Evolutionary conservation across 2,797 vertebrate species (phyloP).

Genomic region (Parauchenoglanis punctatus): DNA sequence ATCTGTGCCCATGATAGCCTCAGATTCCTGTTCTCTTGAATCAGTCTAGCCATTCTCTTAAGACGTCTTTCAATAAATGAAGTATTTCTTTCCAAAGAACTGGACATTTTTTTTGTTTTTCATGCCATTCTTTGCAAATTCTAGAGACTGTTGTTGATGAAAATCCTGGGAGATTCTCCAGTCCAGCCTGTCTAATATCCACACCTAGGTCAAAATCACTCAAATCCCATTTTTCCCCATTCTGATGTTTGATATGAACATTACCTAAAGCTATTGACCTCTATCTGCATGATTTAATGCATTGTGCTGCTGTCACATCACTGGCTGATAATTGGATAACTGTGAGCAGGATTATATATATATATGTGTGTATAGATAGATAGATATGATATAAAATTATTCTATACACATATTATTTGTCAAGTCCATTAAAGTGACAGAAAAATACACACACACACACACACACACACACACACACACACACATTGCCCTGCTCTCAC

Average conservation of each 20-base stretch:
- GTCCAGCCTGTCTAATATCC: not conserved
- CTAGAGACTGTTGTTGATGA: not conserved
- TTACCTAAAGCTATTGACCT: not conserved
- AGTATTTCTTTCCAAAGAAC: not conserved
- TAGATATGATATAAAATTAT: not conserved
- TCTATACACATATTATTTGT: not conserved
- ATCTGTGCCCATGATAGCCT: too few species aligned
- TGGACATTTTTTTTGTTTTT: not conserved
- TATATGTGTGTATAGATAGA: too few species aligned
- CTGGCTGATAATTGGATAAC: not conserved
- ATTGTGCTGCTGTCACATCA: not conserved
- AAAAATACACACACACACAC: constrained; percentile 1
- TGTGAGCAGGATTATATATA: not conserved
- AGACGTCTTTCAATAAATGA: not conserved
- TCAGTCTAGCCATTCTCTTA: not conserved
- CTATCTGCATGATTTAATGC: not conserved
- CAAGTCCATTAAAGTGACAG: not conserved
- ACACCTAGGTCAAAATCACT: too few species aligned
- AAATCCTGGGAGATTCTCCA: not conserved
- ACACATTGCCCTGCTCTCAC: not conserved
- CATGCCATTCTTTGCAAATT: not conserved
- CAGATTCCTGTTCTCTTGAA: not conserved
- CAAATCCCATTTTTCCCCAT: too few species aligned
- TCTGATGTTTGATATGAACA: not conserved
- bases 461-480: not conserved